Percentiles rank a stretch among this genome's conserved stretches.
Evolutionary conservation across 2,888 invertebrate genomes (phyloP).

Genomic region (Cerastoderma edule): DNA sequence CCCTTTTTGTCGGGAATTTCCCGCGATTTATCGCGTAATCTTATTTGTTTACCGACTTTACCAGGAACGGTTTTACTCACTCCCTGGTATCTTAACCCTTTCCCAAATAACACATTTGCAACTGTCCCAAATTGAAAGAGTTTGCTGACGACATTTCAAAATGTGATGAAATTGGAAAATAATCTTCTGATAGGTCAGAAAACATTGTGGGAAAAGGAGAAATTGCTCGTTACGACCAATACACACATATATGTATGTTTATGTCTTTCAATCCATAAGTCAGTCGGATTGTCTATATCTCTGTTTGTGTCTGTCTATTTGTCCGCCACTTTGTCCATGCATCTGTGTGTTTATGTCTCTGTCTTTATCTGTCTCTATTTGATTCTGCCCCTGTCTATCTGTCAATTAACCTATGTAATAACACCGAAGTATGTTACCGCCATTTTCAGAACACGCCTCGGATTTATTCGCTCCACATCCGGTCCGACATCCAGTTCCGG

Average conservation of each 20-base stretch:
- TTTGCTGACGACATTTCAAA: no score
- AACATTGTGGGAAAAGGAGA: constrained; percentile 4
- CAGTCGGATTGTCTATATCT: background rate
- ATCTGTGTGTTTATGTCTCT: background rate
- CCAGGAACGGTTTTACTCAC: no score
- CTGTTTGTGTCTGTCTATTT: background rate
- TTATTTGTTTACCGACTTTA: no score
- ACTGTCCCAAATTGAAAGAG: no score
- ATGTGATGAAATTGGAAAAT: no score
- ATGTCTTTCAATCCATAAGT: background rate
- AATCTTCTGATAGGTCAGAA: no score
- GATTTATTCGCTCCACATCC: constrained; percentile 85
- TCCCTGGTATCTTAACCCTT: no score
- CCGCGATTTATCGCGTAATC: no score
- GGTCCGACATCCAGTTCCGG: constrained; percentile 87
- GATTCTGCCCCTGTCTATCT: background rate
- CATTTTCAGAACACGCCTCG: constrained; percentile 33
- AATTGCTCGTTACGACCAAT: background rate
- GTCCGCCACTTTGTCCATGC: background rate
- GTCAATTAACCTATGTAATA: background rate
- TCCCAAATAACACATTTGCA: no score
- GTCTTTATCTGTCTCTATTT: background rate
- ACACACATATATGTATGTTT: background rate
- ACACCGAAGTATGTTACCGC: no score
- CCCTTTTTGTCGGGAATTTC: no score